Conservation (phyloP, 2,797 vertebrate species). For the Pseudomugil tenellus region DNA sequence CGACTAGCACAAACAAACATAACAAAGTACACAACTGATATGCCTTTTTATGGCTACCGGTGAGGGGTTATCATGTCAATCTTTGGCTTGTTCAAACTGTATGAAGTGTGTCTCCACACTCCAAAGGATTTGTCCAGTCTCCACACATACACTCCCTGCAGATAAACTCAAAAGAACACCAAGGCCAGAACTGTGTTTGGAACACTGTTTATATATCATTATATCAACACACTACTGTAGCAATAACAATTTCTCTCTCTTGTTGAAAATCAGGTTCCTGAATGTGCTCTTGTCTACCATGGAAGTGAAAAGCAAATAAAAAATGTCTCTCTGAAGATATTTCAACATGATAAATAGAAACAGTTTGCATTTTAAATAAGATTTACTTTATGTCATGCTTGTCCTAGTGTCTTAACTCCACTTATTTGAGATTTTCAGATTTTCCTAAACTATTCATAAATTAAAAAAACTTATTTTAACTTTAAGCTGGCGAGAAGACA, state of each 20-base stretch:
- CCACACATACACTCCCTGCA: constrained; percentile 12
- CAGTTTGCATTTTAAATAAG: not conserved
- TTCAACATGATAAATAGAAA: not conserved
- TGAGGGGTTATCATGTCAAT: constrained; percentile 67
- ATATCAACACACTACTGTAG: not conserved
- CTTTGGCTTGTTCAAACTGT: constrained; percentile 56
- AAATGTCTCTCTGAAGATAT: not conserved
- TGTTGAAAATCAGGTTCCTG: constrained; percentile 1
- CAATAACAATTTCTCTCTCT: constrained; percentile 5
- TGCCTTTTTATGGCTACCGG: constrained; percentile 28
- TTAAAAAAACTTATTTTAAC: no score
- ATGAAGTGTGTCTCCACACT: constrained; percentile 51
- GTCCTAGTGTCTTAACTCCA: constrained; percentile 3
- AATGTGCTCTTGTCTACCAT: not conserved
- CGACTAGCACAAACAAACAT: constrained; percentile 35
- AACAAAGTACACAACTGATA: constrained; percentile 25
- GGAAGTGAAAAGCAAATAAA: constrained; percentile 22
- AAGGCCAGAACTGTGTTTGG: not conserved
- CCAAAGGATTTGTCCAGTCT: constrained; percentile 32
- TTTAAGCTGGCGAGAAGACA: not conserved
- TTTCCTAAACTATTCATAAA: no score
- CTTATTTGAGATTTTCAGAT: no score
- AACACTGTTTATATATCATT: constrained; percentile 9
- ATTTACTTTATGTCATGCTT: not conserved
- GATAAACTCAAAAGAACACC: constrained; percentile 27